A percentile compares a stretch with the other conserved stretches of the same genome.
These are phyloP conservation scores for Marisa cornuarietis DNA, from an alignment of 1,140 invertebrate genomes.

Conservation along the genomic window DNA sequence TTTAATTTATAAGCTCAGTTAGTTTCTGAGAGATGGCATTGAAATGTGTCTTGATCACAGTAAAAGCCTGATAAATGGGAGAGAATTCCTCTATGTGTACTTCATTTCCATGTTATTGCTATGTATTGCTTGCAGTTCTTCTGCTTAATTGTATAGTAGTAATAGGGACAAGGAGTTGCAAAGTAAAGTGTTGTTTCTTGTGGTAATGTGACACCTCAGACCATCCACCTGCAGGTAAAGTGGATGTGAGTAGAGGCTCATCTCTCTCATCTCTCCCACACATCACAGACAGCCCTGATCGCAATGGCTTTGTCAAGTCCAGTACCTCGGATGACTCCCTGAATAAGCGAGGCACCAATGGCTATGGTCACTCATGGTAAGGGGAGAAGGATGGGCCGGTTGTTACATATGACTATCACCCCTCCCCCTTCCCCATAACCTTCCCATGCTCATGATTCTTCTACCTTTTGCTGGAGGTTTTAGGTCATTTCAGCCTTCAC, in stretches of 20 bases:
- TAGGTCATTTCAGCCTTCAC: no score
- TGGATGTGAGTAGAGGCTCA: conserved; percentile 35
- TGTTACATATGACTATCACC: no score
- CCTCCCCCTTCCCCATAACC: no score
- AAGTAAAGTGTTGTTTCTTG: background rate
- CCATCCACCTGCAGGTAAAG: conserved; percentile 8
- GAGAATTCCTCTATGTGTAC: no score
- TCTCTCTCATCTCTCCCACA: conserved; percentile 35
- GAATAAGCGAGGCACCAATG: conserved; percentile 40
- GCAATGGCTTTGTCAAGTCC: conserved; percentile 28
- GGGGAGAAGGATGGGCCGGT: conserved; percentile 20
- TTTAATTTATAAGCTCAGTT: background rate
- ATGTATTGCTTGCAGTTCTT: no score
- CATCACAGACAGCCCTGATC: conserved; percentile 44
- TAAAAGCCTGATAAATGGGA: no score
- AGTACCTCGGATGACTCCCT: conserved; percentile 46
- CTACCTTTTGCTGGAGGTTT: no score
- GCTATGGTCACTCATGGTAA: conserved; percentile 52
- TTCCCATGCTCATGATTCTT: no score
- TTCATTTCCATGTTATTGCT: no score
- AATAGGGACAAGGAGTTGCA: no score
- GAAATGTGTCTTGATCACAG: background rate
- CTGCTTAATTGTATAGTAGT: no score
- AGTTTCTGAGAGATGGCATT: background rate
- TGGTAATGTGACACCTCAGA: background rate